These are phyloP conservation scores for Erpornis zantholeuca DNA, from an alignment of 2,113 vertebrate species.

Conservation along the genomic window DNA sequence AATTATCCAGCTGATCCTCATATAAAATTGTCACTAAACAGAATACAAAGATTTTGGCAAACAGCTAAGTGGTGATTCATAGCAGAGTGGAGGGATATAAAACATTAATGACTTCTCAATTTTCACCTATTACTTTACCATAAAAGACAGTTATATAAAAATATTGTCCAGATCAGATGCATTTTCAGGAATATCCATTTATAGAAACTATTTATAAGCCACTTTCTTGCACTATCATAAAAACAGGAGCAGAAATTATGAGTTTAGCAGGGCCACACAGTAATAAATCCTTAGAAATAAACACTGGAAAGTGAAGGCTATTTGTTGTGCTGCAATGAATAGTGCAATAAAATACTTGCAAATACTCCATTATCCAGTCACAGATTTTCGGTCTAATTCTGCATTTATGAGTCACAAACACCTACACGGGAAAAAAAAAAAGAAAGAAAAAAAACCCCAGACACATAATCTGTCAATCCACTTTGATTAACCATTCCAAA, in stretches of 20 bases:
- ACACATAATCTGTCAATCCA: slow-evolving; percentile 46
- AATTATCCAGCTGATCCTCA: neutral
- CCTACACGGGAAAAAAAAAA: slow-evolving; percentile 10
- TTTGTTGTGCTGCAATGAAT: slow-evolving; percentile 34
- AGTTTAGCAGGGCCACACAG: slow-evolving; percentile 6
- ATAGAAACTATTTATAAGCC: slow-evolving; percentile 51
- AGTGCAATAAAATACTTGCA: slow-evolving; percentile 52
- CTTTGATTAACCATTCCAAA: slow-evolving; percentile 30
- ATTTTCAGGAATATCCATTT: slow-evolving; percentile 59
- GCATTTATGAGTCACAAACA: slow-evolving; percentile 68
- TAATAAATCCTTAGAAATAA: slow-evolving; percentile 52
- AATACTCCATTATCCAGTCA: slow-evolving; percentile 52
- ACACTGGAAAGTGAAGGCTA: neutral
- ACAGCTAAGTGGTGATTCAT: slow-evolving; percentile 21
- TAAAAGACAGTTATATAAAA: slow-evolving; percentile 49
- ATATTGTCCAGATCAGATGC: slow-evolving; percentile 10
- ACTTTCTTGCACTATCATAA: slow-evolving; percentile 32
- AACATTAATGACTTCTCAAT: slow-evolving; percentile 47
- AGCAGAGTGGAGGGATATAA: slow-evolving; percentile 24
- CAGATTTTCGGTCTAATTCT: slow-evolving; percentile 61
- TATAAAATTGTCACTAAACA: slow-evolving; percentile 29
- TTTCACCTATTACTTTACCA: slow-evolving; percentile 55
- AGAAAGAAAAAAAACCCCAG: neutral
- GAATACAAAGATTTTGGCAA: slow-evolving; percentile 43
- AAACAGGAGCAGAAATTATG: slow-evolving; percentile 39